Conservation (phyloP, 2,888 invertebrate species). For the Parnassius smintheus region DNA sequence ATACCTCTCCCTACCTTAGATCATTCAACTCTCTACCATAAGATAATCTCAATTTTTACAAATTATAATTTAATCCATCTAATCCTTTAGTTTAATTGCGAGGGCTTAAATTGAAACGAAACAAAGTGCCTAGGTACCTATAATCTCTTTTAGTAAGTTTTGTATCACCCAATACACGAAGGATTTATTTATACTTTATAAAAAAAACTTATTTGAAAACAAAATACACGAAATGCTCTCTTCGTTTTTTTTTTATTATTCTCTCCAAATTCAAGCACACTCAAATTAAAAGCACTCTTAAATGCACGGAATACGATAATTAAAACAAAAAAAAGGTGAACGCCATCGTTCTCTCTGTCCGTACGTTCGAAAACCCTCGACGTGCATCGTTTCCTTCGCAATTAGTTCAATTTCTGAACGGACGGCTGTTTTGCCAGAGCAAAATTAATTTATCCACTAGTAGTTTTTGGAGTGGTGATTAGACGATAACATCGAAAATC, state of each 20-base stretch:
- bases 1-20: no score
- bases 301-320: slow-evolving; percentile 46
- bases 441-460: slow-evolving; percentile 32
- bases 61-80: no score
- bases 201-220: slow-evolving; percentile 5
- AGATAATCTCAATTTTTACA: no score
- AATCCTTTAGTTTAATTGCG: no score
- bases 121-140: no score
- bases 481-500: slow-evolving; percentile 17
- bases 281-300: slow-evolving; percentile 30
- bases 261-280: slow-evolving; percentile 28
- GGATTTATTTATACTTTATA: slow-evolving; percentile 6
- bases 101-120: no score
- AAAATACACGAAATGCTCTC: slow-evolving; percentile 8
- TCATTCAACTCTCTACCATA: no score
- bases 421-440: slow-evolving; percentile 49
- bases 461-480: slow-evolving; percentile 30
- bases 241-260: slow-evolving; percentile 14
- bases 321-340: slow-evolving; percentile 51
- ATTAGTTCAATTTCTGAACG: slow-evolving; percentile 68
- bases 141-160: no score
- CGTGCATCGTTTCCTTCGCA: slow-evolving; percentile 48
- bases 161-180: no score
- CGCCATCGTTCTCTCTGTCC: slow-evolving; percentile 47
- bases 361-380: slow-evolving; percentile 49